These are phyloP conservation scores for Agonum fuliginosum DNA, from an alignment of 2,888 invertebrate species.

Conservation along the genomic window DNA sequence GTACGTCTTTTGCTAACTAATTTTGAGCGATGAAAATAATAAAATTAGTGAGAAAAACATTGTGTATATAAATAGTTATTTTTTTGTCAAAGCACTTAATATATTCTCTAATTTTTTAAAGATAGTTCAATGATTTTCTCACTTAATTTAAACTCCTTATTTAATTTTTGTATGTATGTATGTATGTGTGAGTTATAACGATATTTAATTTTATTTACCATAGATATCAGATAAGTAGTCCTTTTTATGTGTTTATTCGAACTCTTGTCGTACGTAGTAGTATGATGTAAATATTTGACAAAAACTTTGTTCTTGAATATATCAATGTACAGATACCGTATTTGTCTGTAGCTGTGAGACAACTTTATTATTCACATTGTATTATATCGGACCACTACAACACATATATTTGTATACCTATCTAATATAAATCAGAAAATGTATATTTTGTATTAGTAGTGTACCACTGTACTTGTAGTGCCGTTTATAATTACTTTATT, in stretches of 20 bases:
- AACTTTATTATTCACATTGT: conserved; percentile 46
- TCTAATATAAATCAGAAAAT: conserved; percentile 37
- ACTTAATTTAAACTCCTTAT: conserved; percentile 1
- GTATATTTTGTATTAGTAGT: conserved; percentile 58
- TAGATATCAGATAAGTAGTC: conserved; percentile 34
- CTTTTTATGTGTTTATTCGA: conserved; percentile 9
- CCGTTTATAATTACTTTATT: conserved; percentile 17
- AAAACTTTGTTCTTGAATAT: conserved; percentile 21
- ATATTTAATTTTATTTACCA: conserved; percentile 49
- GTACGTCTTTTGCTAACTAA: neutral
- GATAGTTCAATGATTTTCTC: conserved; percentile 3
- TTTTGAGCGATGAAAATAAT: neutral
- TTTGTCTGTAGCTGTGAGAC: conserved; percentile 43
- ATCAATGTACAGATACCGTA: conserved; percentile 29
- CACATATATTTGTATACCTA: conserved; percentile 55
- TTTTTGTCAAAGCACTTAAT: neutral
- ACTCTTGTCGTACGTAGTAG: conserved; percentile 46
- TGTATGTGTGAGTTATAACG: conserved; percentile 49
- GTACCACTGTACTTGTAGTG: conserved; percentile 37
- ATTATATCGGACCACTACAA: conserved; percentile 56
- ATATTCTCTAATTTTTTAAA: neutral
- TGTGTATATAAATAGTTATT: neutral
- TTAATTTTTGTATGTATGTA: conserved; percentile 47
- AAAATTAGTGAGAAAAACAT: conserved; percentile 1
- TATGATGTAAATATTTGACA: conserved; percentile 47